A percentile compares a stretch with the other conserved stretches of the same genome.
phyloP scores from a whole-genome alignment of 2,113 vertebrate species.

The Cariama cristata region DNA sequence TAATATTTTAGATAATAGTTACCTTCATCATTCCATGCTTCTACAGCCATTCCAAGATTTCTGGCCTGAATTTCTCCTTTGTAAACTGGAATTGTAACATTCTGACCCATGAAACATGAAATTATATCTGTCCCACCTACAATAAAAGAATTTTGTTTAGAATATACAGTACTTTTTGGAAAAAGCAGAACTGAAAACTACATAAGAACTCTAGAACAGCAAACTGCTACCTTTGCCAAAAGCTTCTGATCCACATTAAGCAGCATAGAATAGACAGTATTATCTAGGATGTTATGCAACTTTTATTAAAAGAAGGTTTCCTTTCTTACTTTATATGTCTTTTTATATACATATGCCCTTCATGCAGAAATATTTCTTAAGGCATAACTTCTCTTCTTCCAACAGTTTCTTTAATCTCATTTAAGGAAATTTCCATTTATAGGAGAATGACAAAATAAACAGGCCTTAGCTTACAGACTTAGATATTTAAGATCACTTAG shows the following conservation, averaged over 20 bases:
- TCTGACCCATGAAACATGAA: conserved; percentile 97
- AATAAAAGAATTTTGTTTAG: not conserved
- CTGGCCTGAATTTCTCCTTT: conserved; percentile 94
- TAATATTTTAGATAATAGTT: not conserved
- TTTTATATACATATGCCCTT: not conserved
- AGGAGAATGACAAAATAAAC: not conserved
- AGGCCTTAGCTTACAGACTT: not conserved
- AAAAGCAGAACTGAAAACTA: not conserved
- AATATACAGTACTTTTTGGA: not conserved
- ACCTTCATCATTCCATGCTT: conserved; percentile 92
- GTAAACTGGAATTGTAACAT: conserved; percentile 88
- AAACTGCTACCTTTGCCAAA: not conserved
- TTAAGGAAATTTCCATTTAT: not conserved
- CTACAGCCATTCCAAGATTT: conserved; percentile 93
- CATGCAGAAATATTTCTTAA: not conserved
- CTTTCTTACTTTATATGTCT: not conserved
- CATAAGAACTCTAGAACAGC: not conserved
- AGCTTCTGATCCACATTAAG: not conserved
- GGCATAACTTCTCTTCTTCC: not conserved
- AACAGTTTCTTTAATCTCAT: not conserved
- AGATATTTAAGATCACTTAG: not conserved
- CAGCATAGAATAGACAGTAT: not conserved
- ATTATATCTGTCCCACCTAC: conserved; percentile 97
- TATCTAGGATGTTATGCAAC: not conserved
- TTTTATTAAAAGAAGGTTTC: not conserved